These are phyloP conservation scores for Muscicapa comitata DNA, from an alignment of 2,797 vertebrate species.

Conservation along the genomic window DNA sequence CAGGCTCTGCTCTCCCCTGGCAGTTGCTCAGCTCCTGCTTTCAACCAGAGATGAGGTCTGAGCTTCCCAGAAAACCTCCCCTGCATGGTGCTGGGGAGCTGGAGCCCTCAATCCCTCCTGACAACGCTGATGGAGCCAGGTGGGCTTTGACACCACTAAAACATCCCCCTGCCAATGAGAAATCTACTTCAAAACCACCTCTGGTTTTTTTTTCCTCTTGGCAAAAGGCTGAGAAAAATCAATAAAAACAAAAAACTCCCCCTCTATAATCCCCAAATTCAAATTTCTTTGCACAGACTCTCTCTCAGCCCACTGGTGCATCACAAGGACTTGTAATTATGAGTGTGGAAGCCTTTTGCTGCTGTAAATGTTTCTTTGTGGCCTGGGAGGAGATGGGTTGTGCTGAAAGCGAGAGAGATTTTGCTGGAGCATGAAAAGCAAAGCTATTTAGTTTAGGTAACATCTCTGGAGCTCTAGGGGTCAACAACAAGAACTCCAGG, in stretches of 20 bases:
- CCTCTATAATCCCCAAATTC: background rate
- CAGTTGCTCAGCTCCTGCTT: background rate
- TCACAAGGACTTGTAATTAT: accelerated
- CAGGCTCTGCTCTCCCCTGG: background rate
- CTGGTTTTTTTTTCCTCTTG: accelerated
- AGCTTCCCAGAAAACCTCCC: background rate
- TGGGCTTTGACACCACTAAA: background rate
- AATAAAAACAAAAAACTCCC: background rate
- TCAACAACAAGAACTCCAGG: background rate
- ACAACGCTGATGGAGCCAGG: accelerated
- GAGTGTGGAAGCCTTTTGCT: background rate
- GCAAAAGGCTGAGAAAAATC: background rate
- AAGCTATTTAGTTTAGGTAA: constrained; percentile 25
- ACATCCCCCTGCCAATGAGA: background rate
- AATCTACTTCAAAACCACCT: background rate
- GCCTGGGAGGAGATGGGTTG: background rate
- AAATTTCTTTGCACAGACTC: background rate
- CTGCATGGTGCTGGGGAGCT: accelerated
- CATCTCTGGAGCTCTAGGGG: background rate
- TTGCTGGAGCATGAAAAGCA: constrained; percentile 27
- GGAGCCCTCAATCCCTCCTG: background rate
- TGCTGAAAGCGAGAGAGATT: background rate
- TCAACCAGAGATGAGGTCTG: background rate
- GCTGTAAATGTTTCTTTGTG: background rate
- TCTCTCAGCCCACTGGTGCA: background rate